Conservation (phyloP, 92 coral and sea anemone genomes). For the Paragorgia papillata region DNA sequence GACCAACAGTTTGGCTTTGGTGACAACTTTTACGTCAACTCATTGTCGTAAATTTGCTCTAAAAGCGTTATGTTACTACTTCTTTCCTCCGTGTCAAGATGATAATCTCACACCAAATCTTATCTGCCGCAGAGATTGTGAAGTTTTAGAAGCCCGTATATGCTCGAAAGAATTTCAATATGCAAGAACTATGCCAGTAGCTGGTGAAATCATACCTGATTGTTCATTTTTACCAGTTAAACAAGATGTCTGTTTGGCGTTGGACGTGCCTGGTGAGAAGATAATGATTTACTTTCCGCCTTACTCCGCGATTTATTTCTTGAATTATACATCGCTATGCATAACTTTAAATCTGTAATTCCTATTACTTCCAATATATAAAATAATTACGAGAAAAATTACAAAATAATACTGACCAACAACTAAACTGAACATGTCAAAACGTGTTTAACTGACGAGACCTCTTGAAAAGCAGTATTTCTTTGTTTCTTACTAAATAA, state of each 20-base stretch:
- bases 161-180: conserved; percentile 85
- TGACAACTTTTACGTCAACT: conserved; percentile 47
- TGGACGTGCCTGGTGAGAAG: conserved; percentile 64
- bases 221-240: conserved; percentile 64
- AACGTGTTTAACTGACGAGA: too few relatives aligned
- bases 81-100: conserved; percentile 77
- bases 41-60: conserved; percentile 62
- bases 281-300: too few relatives aligned
- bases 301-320: too few relatives aligned
- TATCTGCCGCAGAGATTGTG: conserved; percentile 84
- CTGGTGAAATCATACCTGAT: conserved; percentile 67
- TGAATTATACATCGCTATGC: too few relatives aligned
- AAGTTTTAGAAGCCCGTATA: conserved; percentile 66
- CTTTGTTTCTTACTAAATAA: not conserved
- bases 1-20: conserved; percentile 46
- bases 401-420: too few relatives aligned
- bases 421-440: too few relatives aligned
- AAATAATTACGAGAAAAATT: too few relatives aligned
- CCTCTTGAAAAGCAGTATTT: not conserved
- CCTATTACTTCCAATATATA: too few relatives aligned
- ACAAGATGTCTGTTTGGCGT: conserved; percentile 56
- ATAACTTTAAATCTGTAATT: too few relatives aligned
- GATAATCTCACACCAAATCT: conserved; percentile 47
- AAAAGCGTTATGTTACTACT: conserved; percentile 78
- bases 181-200: conserved; percentile 56